Percentiles rank a stretch among this genome's conserved stretches.
Conservation (phyloP, 2,888 invertebrate species). For the Pterobdella sp. region DNA sequence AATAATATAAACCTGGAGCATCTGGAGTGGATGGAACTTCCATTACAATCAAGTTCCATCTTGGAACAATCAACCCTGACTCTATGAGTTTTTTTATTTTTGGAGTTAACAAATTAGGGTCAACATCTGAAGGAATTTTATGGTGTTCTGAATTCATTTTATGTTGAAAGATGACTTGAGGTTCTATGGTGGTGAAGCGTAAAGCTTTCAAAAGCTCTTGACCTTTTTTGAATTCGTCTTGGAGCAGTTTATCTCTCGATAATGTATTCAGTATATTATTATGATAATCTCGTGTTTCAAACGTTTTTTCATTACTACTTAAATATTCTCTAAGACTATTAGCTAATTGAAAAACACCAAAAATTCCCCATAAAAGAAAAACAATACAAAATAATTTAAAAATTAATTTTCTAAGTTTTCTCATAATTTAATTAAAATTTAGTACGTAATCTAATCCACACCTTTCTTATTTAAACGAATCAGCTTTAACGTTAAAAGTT, state of each 20-base stretch:
- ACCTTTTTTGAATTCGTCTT: background rate
- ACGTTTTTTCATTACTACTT: background rate
- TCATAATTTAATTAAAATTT: too few relatives aligned
- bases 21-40: background rate
- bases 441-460: too few relatives aligned
- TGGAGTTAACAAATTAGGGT: background rate
- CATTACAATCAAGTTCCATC: background rate
- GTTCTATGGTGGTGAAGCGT: background rate
- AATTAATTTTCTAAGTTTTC: conserved; percentile 8
- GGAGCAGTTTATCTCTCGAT: background rate
- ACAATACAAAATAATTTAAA: background rate
- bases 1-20: background rate
- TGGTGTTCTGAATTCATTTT: conserved; percentile 5
- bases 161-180: background rate
- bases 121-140: conserved; percentile 1
- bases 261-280: background rate
- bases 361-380: background rate
- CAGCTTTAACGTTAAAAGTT: too few relatives aligned
- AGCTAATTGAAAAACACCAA: background rate
- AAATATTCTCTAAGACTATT: background rate
- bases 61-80: conserved; percentile 5
- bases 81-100: background rate
- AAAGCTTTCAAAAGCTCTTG: background rate
- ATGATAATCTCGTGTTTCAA: background rate
- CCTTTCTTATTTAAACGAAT: too few relatives aligned